phyloP scores from a whole-genome alignment of 2,888 invertebrate genomes.

The Sisyra nigra region DNA sequence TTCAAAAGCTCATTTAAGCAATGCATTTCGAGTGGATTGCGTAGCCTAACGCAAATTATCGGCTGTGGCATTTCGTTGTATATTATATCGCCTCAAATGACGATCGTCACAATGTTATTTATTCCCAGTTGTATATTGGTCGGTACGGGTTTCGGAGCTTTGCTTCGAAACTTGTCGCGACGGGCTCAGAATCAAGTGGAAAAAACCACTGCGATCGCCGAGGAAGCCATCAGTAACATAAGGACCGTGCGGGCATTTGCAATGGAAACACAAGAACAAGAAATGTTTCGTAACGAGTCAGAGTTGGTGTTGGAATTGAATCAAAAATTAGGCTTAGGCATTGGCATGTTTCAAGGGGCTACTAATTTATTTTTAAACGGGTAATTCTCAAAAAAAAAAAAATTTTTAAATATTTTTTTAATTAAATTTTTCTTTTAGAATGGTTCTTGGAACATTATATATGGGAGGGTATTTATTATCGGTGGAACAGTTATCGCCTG shows the following conservation, averaged over 20 bases:
- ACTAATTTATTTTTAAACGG: constrained; percentile 74
- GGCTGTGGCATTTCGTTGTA: constrained; percentile 66
- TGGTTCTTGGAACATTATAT: constrained; percentile 78
- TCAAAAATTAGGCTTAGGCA: constrained; percentile 71
- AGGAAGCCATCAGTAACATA: constrained; percentile 87
- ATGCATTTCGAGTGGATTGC: constrained; percentile 79
- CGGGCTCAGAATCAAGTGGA: constrained; percentile 78
- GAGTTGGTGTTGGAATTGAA: constrained; percentile 53
- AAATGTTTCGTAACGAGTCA: constrained; percentile 57
- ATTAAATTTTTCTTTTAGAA: constrained; percentile 27
- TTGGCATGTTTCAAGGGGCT: constrained; percentile 81
- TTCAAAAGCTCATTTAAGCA: constrained; percentile 95
- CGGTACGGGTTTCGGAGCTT: constrained; percentile 69
- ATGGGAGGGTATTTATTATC: constrained; percentile 83
- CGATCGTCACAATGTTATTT: constrained; percentile 65
- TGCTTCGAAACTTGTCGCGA: constrained; percentile 59
- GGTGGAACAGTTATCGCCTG: constrained; percentile 63
- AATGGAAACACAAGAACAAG: constrained; percentile 71
- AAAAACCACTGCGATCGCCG: constrained; percentile 74
- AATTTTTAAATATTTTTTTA: neutral
- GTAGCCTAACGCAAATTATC: constrained; percentile 70
- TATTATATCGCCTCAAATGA: constrained; percentile 81
- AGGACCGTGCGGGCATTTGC: constrained; percentile 89
- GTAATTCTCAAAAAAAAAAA: constrained; percentile 20
- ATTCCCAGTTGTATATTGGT: constrained; percentile 71